These are phyloP conservation scores for Xiphydria camelus DNA, from an alignment of 2,888 invertebrate species.

Conservation along the genomic window DNA sequence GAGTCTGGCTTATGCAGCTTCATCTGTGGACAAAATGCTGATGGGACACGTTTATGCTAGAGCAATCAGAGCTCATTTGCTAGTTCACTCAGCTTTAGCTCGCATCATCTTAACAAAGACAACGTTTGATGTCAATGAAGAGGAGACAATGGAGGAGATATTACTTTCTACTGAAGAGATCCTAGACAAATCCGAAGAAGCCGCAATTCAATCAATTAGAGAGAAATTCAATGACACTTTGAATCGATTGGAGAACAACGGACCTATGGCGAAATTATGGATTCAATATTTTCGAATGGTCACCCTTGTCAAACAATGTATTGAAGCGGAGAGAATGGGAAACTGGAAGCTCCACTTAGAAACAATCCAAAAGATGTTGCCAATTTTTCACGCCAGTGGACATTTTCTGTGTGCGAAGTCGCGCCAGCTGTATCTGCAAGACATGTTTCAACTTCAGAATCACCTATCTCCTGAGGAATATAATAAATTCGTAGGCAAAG, in stretches of 20 bases:
- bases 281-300: constrained; percentile 18
- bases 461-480: constrained; percentile 24
- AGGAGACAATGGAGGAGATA: constrained; percentile 10
- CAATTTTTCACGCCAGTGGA: constrained; percentile 30
- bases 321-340: constrained; percentile 34
- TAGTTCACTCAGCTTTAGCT: constrained; percentile 20
- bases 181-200: constrained; percentile 1
- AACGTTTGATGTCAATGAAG: neutral
- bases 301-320: constrained; percentile 4
- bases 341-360: constrained; percentile 38
- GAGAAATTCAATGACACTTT: constrained; percentile 8
- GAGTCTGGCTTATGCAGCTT: constrained; percentile 6
- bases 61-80: constrained; percentile 24
- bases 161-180: constrained; percentile 7
- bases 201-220: constrained; percentile 16
- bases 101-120: constrained; percentile 19
- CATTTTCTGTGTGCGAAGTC: constrained; percentile 33
- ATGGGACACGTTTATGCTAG: constrained; percentile 19
- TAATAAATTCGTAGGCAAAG: constrained; percentile 22
- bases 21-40: constrained; percentile 12
- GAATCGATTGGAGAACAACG: too few relatives aligned
- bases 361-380: constrained; percentile 25
- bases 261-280: constrained; percentile 18
- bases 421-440: constrained; percentile 36
- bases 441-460: constrained; percentile 26